Evolutionary conservation across 64 coral and sea anemone species (phyloP).

Genomic region (Porites australiensis): DNA sequence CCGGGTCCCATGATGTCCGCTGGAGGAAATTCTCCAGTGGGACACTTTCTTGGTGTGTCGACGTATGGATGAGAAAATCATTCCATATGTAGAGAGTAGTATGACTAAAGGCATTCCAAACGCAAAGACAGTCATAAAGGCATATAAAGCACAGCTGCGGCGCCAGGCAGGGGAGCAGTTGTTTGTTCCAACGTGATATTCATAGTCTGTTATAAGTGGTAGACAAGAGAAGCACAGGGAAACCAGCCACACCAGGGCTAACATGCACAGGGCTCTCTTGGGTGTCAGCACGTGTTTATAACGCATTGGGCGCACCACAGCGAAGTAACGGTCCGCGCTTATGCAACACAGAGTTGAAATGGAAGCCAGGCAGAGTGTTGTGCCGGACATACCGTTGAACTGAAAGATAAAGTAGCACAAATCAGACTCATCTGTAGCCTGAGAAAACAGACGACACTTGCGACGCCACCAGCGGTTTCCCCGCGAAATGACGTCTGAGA

Average conservation of each 20-base stretch:
- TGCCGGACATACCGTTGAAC: constrained; percentile 89
- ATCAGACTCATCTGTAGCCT: too few species aligned
- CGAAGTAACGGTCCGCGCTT: constrained; percentile 90
- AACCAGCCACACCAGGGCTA: constrained; percentile 57
- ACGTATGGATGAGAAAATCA: constrained; percentile 76
- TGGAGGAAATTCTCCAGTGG: constrained; percentile 48
- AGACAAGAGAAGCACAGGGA: constrained; percentile 65
- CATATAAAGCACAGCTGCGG: constrained; percentile 73
- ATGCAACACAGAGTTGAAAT: constrained; percentile 91
- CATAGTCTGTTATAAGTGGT: constrained; percentile 74
- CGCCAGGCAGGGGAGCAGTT: constrained; percentile 87
- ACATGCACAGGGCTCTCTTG: constrained; percentile 60
- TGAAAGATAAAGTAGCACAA: constrained; percentile 2
- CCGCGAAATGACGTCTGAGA: too few species aligned
- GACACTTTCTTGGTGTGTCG: constrained; percentile 69
- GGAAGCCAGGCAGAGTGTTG: constrained; percentile 74
- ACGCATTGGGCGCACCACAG: constrained; percentile 89
- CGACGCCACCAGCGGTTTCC: too few species aligned
- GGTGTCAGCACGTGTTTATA: constrained; percentile 75
- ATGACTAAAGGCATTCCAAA: constrained; percentile 79
- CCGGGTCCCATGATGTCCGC: not conserved
- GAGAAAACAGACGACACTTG: too few species aligned
- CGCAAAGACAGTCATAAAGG: constrained; percentile 69
- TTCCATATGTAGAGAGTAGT: constrained; percentile 83
- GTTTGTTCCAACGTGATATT: constrained; percentile 79